phyloP scores from a whole-genome alignment of 2,797 vertebrate genomes.

The Gymnothorax javanicus region DNA sequence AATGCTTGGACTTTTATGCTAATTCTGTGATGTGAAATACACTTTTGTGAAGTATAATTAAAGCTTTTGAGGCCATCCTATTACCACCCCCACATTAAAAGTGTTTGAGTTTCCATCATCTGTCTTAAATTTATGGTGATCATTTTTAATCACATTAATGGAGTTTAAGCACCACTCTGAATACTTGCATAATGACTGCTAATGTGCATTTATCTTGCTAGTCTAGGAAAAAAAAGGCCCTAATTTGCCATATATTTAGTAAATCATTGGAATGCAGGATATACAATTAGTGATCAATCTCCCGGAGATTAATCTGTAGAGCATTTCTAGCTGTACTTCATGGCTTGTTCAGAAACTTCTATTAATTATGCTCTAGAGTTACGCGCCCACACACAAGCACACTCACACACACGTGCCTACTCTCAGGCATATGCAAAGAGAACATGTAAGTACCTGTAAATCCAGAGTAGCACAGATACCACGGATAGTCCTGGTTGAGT shows the following conservation, averaged over 20 bases:
- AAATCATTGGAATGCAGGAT: constrained; percentile 11
- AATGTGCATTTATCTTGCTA: constrained; percentile 60
- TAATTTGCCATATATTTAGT: constrained; percentile 15
- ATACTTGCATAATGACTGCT: constrained; percentile 60
- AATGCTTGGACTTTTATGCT: constrained; percentile 3
- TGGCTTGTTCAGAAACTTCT: not conserved
- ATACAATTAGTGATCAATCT: constrained; percentile 18
- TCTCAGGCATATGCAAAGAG: not conserved
- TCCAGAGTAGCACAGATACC: not conserved
- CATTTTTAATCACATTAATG: constrained; percentile 64
- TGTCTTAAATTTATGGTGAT: constrained; percentile 12
- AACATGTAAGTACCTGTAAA: not conserved
- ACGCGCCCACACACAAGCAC: not conserved
- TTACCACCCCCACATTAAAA: constrained; percentile 32
- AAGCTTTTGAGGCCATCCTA: constrained; percentile 15
- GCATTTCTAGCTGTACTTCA: not conserved
- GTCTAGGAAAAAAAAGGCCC: constrained; percentile 18
- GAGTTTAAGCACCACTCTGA: constrained; percentile 62
- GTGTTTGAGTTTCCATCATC: constrained; percentile 29
- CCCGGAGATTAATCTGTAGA: not conserved
- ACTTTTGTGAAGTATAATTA: constrained; percentile 24
- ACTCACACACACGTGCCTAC: not conserved
- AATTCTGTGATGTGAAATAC: constrained; percentile 12
- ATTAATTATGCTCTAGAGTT: not conserved
- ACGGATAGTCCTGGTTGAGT: not conserved